phyloP scores from a whole-genome alignment of 2,888 invertebrate species.

The Pseudeuparius sepicola region DNA sequence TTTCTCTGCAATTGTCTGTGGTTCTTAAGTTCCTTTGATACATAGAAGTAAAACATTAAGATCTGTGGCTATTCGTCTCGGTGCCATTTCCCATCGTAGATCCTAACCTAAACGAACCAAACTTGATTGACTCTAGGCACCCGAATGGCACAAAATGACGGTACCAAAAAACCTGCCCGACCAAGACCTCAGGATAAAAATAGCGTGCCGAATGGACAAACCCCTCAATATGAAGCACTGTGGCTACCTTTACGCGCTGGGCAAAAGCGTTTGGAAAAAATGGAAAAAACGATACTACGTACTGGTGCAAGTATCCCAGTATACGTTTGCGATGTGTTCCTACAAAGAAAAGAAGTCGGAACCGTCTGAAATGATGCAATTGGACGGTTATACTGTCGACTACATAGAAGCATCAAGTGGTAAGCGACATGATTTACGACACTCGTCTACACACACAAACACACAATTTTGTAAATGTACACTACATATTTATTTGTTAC shows the following conservation, averaged over 20 bases:
- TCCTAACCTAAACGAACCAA: too few relatives aligned
- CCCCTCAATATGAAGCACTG: constrained; percentile 99
- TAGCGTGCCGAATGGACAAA: constrained; percentile 97
- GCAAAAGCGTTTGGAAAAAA: constrained; percentile 97
- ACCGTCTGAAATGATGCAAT: constrained; percentile 98
- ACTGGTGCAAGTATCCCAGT: constrained; percentile 97
- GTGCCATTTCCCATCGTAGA: too few relatives aligned
- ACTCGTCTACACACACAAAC: too few relatives aligned
- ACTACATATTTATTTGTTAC: too few relatives aligned
- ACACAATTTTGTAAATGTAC: too few relatives aligned
- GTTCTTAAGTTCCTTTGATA: too few relatives aligned
- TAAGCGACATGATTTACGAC: too few relatives aligned
- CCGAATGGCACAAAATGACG: constrained; percentile 98
- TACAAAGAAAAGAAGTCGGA: constrained; percentile 99
- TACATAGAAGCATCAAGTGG: constrained; percentile 95
- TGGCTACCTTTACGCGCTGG: constrained; percentile 82
- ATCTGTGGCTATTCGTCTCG: too few relatives aligned
- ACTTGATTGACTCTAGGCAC: too few relatives aligned
- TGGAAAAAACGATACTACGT: constrained; percentile 99
- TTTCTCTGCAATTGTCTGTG: too few relatives aligned
- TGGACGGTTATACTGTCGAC: constrained; percentile 98
- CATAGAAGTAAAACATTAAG: too few relatives aligned
- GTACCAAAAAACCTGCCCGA: constrained; percentile 92
- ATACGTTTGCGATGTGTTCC: constrained; percentile 99
- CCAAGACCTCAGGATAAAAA: constrained; percentile 92